These are phyloP conservation scores for Cylloceria caligata DNA, from an alignment of 2,888 invertebrate species.

Conservation along the genomic window DNA sequence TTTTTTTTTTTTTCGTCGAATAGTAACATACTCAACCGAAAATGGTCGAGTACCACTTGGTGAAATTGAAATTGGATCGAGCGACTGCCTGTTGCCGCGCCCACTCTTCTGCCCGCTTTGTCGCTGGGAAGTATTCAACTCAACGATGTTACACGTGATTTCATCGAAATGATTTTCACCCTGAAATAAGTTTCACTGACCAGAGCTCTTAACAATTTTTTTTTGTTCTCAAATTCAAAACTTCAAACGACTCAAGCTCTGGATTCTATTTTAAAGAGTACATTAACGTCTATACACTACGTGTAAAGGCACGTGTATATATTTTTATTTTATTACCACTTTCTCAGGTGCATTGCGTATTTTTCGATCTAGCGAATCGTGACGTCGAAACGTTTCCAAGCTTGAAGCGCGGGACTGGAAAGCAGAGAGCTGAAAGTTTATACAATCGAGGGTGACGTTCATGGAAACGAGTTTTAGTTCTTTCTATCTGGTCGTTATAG, in stretches of 20 bases:
- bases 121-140: constrained; percentile 44
- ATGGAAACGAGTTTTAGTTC: constrained; percentile 57
- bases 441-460: constrained; percentile 49
- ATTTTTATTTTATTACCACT: constrained; percentile 39
- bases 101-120: constrained; percentile 36
- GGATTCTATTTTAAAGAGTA: constrained; percentile 18
- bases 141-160: constrained; percentile 61
- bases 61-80: constrained; percentile 69
- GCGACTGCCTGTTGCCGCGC: constrained; percentile 67
- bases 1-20: constrained; percentile 52
- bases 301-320: constrained; percentile 18
- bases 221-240: constrained; percentile 29
- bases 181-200: constrained; percentile 19
- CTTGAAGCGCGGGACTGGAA: background rate
- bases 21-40: constrained; percentile 60
- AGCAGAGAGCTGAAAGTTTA: constrained; percentile 49
- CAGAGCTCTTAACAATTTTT: constrained; percentile 47
- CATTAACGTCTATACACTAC: background rate
- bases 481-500: constrained; percentile 56
- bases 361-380: constrained; percentile 49
- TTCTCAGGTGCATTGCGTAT: constrained; percentile 34
- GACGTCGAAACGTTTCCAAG: constrained; percentile 50
- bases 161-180: constrained; percentile 59
- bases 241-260: background rate
- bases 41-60: constrained; percentile 69